Base-by-base conservation (phyloP, 2,888 invertebrate species). In the Lasiommata megera region DNA sequence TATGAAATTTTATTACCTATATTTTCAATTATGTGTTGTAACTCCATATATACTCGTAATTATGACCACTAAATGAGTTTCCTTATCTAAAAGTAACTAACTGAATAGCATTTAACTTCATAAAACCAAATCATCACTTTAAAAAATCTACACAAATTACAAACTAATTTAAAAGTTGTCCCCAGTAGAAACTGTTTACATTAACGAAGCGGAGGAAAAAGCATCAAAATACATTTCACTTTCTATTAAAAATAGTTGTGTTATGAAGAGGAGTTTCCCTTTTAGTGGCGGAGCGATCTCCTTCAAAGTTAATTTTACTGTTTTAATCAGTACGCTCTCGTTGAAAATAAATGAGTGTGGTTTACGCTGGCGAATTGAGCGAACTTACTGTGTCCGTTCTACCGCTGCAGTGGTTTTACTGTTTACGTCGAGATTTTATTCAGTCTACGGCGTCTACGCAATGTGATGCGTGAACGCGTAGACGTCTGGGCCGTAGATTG, bases 161-260 rank as follows among this genome's bases (percentile, higher is more conserved):
- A 23, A 23, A 23, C 23, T 23, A 2, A 23, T 23, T 23, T 23
- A 23, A 23, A 23, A 23, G 23, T 23, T 23, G 5, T 23, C 23
- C 23, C 5, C 5, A 5, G 2, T 23, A 23, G 23, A 5, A 23
- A 23, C 23, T 23, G 23, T 23, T 23, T 23, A 5, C 23, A 5
- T 23, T 3, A 23, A 23, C 23, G 23, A 23, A 5, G 5, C 23
- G 23, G 5, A 23, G n/a, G n/a, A n/a, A n/a, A 36, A 34, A 34
- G n/a, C 37, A 34, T 6, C 31, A 16, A 34, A 47, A 31, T 48
- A 12, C 9, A 48, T 36, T 48, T 48, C 37, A 37, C 48, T 48
- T 48, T 47, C 46, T 47, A 31, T 34, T 34, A 47, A 34, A 47
- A 47, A 31, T 47, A 47, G 11, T 23, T 18, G 9, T 31, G 17